Evolutionary conservation across 2,888 invertebrate species (phyloP), one percentile per base, ranked within the genome.

Genomic region (Pyrochroa serraticornis): DNA sequence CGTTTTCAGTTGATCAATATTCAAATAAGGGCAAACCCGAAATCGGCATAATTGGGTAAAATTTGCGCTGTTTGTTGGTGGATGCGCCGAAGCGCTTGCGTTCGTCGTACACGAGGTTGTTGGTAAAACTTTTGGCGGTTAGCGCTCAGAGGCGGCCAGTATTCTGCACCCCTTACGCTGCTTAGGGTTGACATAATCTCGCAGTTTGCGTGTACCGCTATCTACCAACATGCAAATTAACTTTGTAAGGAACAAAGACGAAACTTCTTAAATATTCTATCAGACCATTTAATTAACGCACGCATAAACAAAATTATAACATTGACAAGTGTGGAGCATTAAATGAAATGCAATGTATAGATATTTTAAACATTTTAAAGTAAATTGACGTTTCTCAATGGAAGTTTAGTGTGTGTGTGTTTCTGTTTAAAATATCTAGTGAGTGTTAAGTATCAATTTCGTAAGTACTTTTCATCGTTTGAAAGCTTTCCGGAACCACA

Each of bases 101-200:
- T 59, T 45, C 33, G 38, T 31, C 30, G 39, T 37, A 44, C 32
- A 39, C 39, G 42, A 31, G 42, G 38, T 44, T 43, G 42, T 41
- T 51, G 60, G 51, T 43, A 51, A 60, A 60, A 60, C 60, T 60
- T 60, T 60, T 60, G 60, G 60, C 60, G 60, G 55, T 55, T 60
- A 54, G 37, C 52, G 51, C 53, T 58, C 44, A 48, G 52, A 53
- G 58, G 41, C 58, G 44, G 53, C 22, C 53, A 58, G 60, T 60
- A 55, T 51, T 51, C 60, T 55, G 12, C 53, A 60, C 48, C 60
- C 51, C 44, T 60, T 37, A 55, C 44, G 47, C 48, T 36, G 55
- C 51, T 60, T 55, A 50, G 50, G 60, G 60, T 36, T 60, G 41
- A 50, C 35, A 58, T 53, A 50, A 49, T 49, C 49, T 35, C 44